Evolutionary conservation across 2,888 invertebrate genomes (phyloP), one percentile per base, ranked within the genome.

Genomic region (Sphaerophoria rueppellii): DNA sequence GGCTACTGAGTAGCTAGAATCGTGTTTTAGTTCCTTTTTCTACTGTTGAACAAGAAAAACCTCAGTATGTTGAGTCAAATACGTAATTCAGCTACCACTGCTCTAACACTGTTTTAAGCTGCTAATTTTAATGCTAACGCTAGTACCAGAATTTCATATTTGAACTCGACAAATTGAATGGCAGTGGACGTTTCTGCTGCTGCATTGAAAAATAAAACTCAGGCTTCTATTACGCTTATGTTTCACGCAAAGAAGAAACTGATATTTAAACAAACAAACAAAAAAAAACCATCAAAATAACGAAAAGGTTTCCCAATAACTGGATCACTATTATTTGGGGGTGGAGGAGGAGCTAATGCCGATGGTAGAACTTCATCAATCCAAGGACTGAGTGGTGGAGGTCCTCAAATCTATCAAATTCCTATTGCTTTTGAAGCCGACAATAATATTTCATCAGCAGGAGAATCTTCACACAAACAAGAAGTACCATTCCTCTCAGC

Each of bases 261-360:
- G 24, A 46, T 76, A 73, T 73, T 80, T 77, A 70, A 71, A 79
- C 24, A 71, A 60, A 54, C n/a, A 12, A 50, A 50, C 75, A 67
- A 74, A 60, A 79, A n/a, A n/a, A n/a, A n/a, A n/a, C n/a, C n/a
- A n/a, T n/a, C n/a, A 34, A 58, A 75, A 65, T 63, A 37, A 32
- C 32, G 32, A 75, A 69, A 85, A 87, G 87, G 80, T 83, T 86
- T 79, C 63, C 80, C 87, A 34, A 85, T 87, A 70, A 88, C 87
- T 74, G 88, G 88, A 40, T 87, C 87, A 11, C 43, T 88, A 54
- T 87, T 86, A 35, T 87, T 88, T 60, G 80, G 86, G 5, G 73
- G 78, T 24, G 54, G 81, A 54, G 54, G 63, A 63, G 63, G n/a
- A 34, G n/a, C 37, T 40, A 37, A 6, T 24, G 16, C 6, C 24